phyloP scores from a whole-genome alignment of 2,113 vertebrate species.

The Eublepharis macularius region DNA sequence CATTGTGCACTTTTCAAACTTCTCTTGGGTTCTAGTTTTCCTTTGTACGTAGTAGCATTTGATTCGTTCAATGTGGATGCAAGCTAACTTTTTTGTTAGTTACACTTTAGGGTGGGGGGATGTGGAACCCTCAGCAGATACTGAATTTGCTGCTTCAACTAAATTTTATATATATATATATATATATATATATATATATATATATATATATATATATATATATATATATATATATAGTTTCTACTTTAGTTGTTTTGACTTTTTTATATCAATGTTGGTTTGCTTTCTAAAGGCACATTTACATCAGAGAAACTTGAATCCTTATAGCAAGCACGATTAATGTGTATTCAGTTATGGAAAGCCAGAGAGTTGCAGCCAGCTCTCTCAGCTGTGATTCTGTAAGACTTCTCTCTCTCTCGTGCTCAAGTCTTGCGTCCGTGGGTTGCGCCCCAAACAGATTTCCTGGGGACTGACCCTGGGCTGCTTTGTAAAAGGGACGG shows the following conservation, averaged over 20 bases:
- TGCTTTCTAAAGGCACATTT: conserved; percentile 76
- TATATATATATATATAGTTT: conserved; percentile 79
- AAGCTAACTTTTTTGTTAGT: conserved; percentile 75
- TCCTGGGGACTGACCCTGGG: conserved; percentile 51
- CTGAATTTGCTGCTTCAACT: conserved; percentile 84
- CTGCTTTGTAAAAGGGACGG: conserved; percentile 40
- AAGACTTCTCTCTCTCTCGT: conserved; percentile 12
- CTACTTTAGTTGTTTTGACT: conserved; percentile 73
- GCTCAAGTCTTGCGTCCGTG: conserved; percentile 14
- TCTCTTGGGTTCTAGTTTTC: conserved; percentile 77
- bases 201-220: too few species aligned
- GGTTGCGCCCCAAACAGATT: background rate
- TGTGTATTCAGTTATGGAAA: conserved; percentile 37
- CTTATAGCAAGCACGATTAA: conserved; percentile 44
- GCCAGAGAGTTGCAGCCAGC: conserved; percentile 33
- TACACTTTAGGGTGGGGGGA: conserved; percentile 67
- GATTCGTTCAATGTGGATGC: conserved; percentile 74
- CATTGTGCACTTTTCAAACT: conserved; percentile 82
- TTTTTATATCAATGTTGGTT: conserved; percentile 74
- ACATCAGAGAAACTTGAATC: conserved; percentile 64
- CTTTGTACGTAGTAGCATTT: conserved; percentile 77
- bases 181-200: too few species aligned
- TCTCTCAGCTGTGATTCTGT: background rate
- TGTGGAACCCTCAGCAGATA: conserved; percentile 76
- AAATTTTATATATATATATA: too few species aligned